phyloP scores from a whole-genome alignment of 2,888 invertebrate species.

The Hemithea aestivaria region DNA sequence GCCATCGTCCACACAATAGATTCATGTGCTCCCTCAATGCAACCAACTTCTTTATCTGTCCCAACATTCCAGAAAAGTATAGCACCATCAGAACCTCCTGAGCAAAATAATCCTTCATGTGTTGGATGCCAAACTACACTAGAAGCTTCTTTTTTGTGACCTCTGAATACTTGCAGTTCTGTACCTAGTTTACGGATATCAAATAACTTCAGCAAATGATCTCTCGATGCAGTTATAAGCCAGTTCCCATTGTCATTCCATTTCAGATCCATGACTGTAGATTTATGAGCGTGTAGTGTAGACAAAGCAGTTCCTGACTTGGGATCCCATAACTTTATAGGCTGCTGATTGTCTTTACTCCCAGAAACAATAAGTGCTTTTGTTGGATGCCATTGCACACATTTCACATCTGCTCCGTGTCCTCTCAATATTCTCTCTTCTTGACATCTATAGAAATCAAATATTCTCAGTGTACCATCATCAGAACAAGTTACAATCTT shows the following conservation, averaged over 20 bases:
- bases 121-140: constrained; percentile 99
- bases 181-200: constrained; percentile 97
- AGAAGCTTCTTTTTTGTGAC: constrained; percentile 99
- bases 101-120: constrained; percentile 98
- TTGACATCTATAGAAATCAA: constrained; percentile 98
- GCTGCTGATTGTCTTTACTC: constrained; percentile 99
- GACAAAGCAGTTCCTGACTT: constrained; percentile 96
- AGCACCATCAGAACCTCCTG: constrained; percentile 99
- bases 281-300: constrained; percentile 99
- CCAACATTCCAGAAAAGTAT: constrained; percentile 99
- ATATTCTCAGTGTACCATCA: constrained; percentile 98
- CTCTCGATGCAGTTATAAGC: constrained; percentile 98
- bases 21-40: constrained; percentile 99
- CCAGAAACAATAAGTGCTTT: constrained; percentile 98
- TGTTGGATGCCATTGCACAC: constrained; percentile 99
- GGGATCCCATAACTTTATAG: constrained; percentile 99
- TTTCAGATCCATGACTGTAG: constrained; percentile 99
- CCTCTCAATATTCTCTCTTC: constrained; percentile 97
- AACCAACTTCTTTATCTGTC: constrained; percentile 98
- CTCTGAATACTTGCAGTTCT: constrained; percentile 98
- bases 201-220: constrained; percentile 98
- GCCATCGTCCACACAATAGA: constrained; percentile 99
- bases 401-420: constrained; percentile 99
- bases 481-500: constrained; percentile 99
- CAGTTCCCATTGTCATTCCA: constrained; percentile 99